Conservation (phyloP, 2,888 invertebrate species). For the Silvanus unidentatus region DNA sequence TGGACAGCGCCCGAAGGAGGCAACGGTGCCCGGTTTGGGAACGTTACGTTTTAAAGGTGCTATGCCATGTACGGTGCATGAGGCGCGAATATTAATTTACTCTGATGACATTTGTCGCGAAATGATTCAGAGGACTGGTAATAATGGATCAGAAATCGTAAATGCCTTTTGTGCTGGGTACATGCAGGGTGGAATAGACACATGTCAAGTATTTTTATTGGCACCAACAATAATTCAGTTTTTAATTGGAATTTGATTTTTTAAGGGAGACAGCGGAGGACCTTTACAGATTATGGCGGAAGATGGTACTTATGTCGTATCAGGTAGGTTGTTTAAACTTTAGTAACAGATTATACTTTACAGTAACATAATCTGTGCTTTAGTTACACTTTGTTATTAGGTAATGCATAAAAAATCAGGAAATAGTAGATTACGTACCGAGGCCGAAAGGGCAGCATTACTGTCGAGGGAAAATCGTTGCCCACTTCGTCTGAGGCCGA, state of each 20-base stretch:
- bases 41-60: conserved; percentile 32
- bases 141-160: conserved; percentile 27
- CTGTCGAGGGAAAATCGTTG: too few relatives aligned
- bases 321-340: too few relatives aligned
- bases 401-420: too few relatives aligned
- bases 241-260: too few relatives aligned
- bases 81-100: conserved; percentile 39
- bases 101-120: conserved; percentile 32
- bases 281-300: conserved; percentile 51
- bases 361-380: too few relatives aligned
- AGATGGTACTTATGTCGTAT: conserved; percentile 53
- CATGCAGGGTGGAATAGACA: conserved; percentile 54
- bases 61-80: conserved; percentile 39
- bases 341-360: too few relatives aligned
- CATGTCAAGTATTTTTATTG: conserved; percentile 53
- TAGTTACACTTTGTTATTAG: too few relatives aligned
- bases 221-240: too few relatives aligned
- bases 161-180: conserved; percentile 53
- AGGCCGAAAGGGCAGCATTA: too few relatives aligned
- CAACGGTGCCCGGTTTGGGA: conserved; percentile 39
- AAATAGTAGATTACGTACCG: too few relatives aligned
- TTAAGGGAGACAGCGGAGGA: conserved; percentile 72
- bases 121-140: conserved; percentile 36
- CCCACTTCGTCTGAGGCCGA: too few relatives aligned
- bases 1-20: conserved; percentile 31